phyloP scores from a whole-genome alignment of 2,888 invertebrate genomes.

The Dynastes hyllus region DNA sequence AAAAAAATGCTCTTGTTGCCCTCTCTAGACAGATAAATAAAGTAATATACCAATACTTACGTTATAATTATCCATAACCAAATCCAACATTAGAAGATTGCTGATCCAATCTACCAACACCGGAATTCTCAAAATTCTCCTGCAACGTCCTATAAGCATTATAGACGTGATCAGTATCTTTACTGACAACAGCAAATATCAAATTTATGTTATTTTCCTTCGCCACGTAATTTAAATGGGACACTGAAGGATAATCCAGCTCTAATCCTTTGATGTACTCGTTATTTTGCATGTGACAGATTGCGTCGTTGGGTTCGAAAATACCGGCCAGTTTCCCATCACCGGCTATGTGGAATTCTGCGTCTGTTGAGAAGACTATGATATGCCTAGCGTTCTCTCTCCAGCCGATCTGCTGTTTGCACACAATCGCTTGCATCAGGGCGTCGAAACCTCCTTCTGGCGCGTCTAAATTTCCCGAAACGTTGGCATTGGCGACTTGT shows the following conservation, averaged over 20 bases:
- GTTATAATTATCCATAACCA: conserved; percentile 81
- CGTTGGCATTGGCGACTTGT: conserved; percentile 67
- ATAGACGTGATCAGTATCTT: conserved; percentile 56
- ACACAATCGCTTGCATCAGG: conserved; percentile 88
- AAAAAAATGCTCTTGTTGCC: too few relatives aligned
- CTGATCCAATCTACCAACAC: conserved; percentile 76
- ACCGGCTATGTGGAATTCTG: conserved; percentile 84
- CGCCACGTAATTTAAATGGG: conserved; percentile 77
- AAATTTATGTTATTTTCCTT: conserved; percentile 82
- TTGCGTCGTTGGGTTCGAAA: conserved; percentile 81
- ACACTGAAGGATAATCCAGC: conserved; percentile 88
- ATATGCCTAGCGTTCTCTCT: conserved; percentile 80
- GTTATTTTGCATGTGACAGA: conserved; percentile 77
- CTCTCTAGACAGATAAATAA: too few relatives aligned
- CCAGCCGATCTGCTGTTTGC: conserved; percentile 84
- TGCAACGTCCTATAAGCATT: conserved; percentile 74
- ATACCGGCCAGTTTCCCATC: conserved; percentile 84
- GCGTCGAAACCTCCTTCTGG: conserved; percentile 91
- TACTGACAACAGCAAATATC: conserved; percentile 81
- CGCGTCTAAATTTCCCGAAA: conserved; percentile 73
- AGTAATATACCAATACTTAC: conserved; percentile 68
- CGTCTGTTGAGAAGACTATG: conserved; percentile 86
- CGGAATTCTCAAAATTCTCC: conserved; percentile 79
- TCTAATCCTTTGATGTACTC: conserved; percentile 75
- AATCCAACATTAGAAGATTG: conserved; percentile 78